Percentiles rank a stretch among this genome's conserved stretches.
phyloP scores from a whole-genome alignment of 2,113 vertebrate genomes.

The Mellivora capensis region DNA sequence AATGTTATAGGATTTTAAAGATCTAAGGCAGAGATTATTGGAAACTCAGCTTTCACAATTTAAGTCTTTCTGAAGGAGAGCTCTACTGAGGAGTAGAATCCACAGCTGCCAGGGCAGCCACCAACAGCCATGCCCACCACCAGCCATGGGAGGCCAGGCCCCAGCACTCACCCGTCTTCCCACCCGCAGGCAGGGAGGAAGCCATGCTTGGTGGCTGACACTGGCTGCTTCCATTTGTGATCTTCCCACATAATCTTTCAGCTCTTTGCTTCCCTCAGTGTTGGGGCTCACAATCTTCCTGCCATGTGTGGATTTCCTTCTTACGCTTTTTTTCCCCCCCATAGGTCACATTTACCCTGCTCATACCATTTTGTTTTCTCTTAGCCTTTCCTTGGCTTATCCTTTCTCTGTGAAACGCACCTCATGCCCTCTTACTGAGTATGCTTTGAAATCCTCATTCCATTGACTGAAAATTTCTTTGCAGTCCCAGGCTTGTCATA shows the following conservation, averaged over 20 bases:
- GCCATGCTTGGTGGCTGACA: accelerated
- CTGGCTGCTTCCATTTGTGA: accelerated
- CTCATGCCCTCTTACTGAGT: neutral
- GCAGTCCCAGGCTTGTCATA: neutral
- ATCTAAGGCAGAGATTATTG: neutral
- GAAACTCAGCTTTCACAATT: neutral
- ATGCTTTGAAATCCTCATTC: neutral
- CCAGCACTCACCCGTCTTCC: neutral
- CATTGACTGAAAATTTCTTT: neutral
- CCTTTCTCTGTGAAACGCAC: neutral
- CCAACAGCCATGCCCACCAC: neutral
- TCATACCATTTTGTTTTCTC: neutral
- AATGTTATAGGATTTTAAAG: conserved; percentile 9
- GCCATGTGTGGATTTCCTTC: neutral
- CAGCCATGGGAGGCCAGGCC: neutral
- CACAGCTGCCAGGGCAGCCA: neutral
- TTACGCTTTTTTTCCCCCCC: neutral
- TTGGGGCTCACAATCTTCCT: neutral
- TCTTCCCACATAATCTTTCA: accelerated
- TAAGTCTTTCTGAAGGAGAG: neutral
- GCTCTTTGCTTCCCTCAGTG: neutral
- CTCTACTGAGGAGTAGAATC: neutral
- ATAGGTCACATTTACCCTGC: neutral
- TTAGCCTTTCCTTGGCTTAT: neutral
- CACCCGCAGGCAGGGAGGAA: neutral